Evolutionary conservation across 2,888 invertebrate species (phyloP), one percentile per base, ranked within the genome.

Genomic region (Thymelicus lineola): DNA sequence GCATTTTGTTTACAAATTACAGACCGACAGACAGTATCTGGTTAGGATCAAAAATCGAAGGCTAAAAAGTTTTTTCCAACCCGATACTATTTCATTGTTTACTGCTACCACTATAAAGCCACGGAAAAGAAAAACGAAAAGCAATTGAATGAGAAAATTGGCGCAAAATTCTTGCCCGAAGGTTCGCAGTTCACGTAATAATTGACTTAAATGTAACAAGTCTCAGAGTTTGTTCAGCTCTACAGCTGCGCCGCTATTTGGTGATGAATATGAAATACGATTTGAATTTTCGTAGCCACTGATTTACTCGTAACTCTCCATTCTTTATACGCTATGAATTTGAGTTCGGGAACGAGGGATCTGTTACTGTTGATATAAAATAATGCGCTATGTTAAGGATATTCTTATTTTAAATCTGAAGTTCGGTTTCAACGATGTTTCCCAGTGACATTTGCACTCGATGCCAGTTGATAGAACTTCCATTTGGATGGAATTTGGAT

Each of bases 131-230:
- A 62, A 62, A 62, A 62, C 48, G 36, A 46, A 66, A 66, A 42
- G 20, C 38, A 50, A 66, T 50, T 48, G 59, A 60, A 60, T 48
- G 12, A 53, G 12, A 53, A 67, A 60, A 60, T 67, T 17, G 45
- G 42, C 35, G 57, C 53, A 36, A 46, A 63, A 63, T 63, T 36
- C 20, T 14, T 45, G 48, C 63, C 50, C 46, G 20, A 20, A 61
- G 48, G 59, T 60, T 58, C 46, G 45, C 50, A 53, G 59, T 75
- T 74, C 71, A 77, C 74, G 75, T 76, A 77, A 77, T 84, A 86
- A 86, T 85, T 84, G 81, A 82, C 80, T 83, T 80, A 82, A 85
- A 83, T 78, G 81, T 84, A 82, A 86, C 64, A 82, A 85, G 82
- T 85, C 81, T 74, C 72, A 70, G 70, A 75, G 84, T 86, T 88